Evolutionary conservation across 2,113 vertebrate species (phyloP), one percentile per base, ranked within the genome.

Genomic region (Chaenogobius annularis): DNA sequence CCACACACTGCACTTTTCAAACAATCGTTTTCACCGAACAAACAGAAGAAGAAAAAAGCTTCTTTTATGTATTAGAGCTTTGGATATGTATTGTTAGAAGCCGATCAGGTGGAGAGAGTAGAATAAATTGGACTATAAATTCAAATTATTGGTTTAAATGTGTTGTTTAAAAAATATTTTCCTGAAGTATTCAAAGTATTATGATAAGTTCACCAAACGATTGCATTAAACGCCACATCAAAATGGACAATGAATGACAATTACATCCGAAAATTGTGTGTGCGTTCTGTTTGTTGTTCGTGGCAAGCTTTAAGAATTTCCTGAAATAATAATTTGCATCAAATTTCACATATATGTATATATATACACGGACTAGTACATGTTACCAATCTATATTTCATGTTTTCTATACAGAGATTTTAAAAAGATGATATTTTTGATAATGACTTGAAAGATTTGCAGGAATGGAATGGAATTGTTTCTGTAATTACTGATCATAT

Each of bases 361-460:
- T 31, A 31, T 31, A 84, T 81, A 81, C 81, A 66, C 8, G n/a
- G n/a, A n/a, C n/a, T n/a, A 44, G 62, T 66, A 85, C 74, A 80
- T 87, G 78, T 72, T 91, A 90, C 58, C 58, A 61, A 61, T 82
- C 48, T 79, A 82, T 92, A 89, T 90, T 79, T 84, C 68, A 83
- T 78, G 90, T 92, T 93, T 93, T 92, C 83, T 93, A 93, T 82
- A 93, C 84, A 89, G 85, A 93, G 83, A 91, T 89, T 91, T 93
- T 91, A 83, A 87, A 86, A 70, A 90, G 73, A 92, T 79, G 81
- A 90, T 94, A 93, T 94, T 93, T 94, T 94, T 94, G 86, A 93
- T 94, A 94, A 89, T 86, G 82, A 77, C 79, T 86, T 78, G 79
- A 87, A 83, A 75, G 83, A 79, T 69, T 83, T 80, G 84, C 74